A percentile compares a stretch with the other conserved stretches of the same genome.
Conservation (phyloP, 2,797 vertebrate species). For the Cyclopterus lumpus region DNA sequence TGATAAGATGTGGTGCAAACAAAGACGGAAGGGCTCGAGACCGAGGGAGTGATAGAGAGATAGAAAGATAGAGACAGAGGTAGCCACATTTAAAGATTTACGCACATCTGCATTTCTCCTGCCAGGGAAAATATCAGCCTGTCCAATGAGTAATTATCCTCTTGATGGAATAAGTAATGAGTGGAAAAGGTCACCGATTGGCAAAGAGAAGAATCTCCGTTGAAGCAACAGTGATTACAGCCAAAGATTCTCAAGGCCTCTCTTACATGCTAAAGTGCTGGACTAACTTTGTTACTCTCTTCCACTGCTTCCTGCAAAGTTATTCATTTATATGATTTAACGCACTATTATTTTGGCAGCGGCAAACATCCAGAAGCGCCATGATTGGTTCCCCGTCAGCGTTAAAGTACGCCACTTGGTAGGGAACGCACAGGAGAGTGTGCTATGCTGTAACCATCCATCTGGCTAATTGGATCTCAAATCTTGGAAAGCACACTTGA, state of each 20-base stretch:
- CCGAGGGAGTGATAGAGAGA: not conserved
- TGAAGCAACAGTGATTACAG: conserved; percentile 10
- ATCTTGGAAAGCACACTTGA: conserved; percentile 69
- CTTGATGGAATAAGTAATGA: conserved; percentile 71
- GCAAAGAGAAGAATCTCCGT: conserved; percentile 31
- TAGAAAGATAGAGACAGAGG: not conserved
- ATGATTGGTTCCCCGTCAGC: conserved; percentile 8
- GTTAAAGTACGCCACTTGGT: conserved; percentile 11
- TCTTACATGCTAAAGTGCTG: not conserved
- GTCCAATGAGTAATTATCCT: conserved; percentile 58
- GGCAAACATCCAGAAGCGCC: not conserved
- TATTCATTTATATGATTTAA: conserved; percentile 3
- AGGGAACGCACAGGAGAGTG: conserved; percentile 33
- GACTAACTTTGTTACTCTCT: too few species aligned
- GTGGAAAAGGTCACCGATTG: conserved; percentile 57
- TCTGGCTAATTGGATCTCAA: conserved; percentile 74
- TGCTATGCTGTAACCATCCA: conserved; percentile 58
- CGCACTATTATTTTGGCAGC: not conserved
- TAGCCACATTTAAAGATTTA: conserved; percentile 25
- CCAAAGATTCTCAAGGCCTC: conserved; percentile 23
- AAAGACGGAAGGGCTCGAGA: conserved; percentile 30
- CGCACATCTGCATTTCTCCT: conserved; percentile 34
- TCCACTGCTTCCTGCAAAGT: conserved; percentile 5
- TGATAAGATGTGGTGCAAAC: conserved; percentile 73
- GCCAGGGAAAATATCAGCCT: conserved; percentile 31